Evolutionary conservation across 2,888 invertebrate species (phyloP).

Genomic region (Rhorus exstirpatorius): DNA sequence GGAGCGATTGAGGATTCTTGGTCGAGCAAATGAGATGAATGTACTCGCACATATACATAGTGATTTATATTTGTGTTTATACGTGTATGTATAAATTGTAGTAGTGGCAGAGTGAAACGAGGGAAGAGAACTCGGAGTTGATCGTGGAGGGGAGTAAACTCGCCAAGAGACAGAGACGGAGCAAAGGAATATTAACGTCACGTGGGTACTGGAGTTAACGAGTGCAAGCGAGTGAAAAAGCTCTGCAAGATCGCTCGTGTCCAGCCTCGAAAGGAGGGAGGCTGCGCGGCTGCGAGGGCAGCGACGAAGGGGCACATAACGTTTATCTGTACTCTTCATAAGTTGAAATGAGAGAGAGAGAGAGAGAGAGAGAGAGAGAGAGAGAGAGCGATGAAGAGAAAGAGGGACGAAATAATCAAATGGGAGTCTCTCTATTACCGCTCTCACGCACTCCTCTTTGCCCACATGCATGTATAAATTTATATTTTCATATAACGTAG

Average conservation of each 20-base stretch:
- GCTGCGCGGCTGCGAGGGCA: constrained; percentile 18
- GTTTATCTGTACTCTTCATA: constrained; percentile 53
- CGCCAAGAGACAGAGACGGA: constrained; percentile 45
- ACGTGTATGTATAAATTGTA: constrained; percentile 27
- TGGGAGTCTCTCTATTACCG: constrained; percentile 62
- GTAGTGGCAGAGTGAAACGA: constrained; percentile 61
- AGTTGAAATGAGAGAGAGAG: constrained; percentile 28
- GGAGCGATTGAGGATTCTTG: constrained; percentile 49
- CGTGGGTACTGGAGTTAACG: constrained; percentile 52
- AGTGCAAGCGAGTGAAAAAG: constrained; percentile 55
- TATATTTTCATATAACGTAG: not conserved
- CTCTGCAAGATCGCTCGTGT: constrained; percentile 36
- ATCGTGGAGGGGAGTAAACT: constrained; percentile 44
- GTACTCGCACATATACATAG: constrained; percentile 1
- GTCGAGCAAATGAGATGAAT: constrained; percentile 49
- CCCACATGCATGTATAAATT: not conserved
- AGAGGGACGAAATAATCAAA: constrained; percentile 44
- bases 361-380: constrained; percentile 27
- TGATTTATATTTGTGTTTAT: not conserved
- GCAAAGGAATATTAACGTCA: constrained; percentile 48
- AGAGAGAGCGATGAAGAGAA: not conserved
- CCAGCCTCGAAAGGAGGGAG: constrained; percentile 50
- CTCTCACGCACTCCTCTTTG: constrained; percentile 50
- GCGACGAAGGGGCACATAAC: constrained; percentile 49
- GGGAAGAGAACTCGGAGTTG: constrained; percentile 45